A percentile compares a stretch with the other conserved stretches of the same genome.
These are phyloP conservation scores for Aphodius sticticus DNA, from an alignment of 2,888 invertebrate species.

Conservation along the genomic window DNA sequence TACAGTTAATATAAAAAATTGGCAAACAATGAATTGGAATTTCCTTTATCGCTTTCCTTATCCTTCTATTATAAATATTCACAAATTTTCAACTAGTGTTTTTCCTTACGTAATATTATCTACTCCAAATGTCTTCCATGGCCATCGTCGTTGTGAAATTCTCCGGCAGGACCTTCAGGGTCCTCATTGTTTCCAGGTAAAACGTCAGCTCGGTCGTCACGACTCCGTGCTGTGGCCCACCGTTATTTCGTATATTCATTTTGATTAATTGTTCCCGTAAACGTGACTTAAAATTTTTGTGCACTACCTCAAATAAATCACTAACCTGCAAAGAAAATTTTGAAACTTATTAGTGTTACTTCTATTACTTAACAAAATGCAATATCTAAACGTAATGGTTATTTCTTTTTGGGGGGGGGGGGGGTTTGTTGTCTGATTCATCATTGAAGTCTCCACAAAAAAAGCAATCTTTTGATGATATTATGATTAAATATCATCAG, in stretches of 20 bases:
- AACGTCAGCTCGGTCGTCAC: slow-evolving; percentile 93
- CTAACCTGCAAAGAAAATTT: slow-evolving; percentile 48
- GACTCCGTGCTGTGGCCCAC: slow-evolving; percentile 95
- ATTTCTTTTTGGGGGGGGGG: too few relatives aligned
- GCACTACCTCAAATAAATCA: slow-evolving; percentile 69
- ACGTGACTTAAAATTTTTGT: slow-evolving; percentile 86
- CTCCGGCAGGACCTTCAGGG: slow-evolving; percentile 78
- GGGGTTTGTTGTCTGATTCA: too few relatives aligned
- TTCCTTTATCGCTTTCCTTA: slow-evolving; percentile 24
- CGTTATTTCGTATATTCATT: slow-evolving; percentile 92
- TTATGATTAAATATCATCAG: too few relatives aligned
- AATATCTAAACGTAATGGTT: not conserved
- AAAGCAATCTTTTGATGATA: too few relatives aligned
- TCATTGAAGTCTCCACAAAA: too few relatives aligned
- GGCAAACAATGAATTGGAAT: slow-evolving; percentile 37
- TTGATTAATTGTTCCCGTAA: slow-evolving; percentile 83
- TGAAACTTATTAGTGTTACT: too few relatives aligned
- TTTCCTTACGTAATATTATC: slow-evolving; percentile 57
- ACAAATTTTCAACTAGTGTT: slow-evolving; percentile 32
- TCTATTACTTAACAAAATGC: slow-evolving; percentile 37
- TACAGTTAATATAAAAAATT: slow-evolving; percentile 35
- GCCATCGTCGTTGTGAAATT: slow-evolving; percentile 78
- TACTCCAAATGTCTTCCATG: slow-evolving; percentile 85
- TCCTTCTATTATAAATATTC: slow-evolving; percentile 36
- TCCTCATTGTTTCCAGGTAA: slow-evolving; percentile 86